Conservation (phyloP, 2,797 vertebrate genomes). For the Pseudochaenichthys georgianus region DNA sequence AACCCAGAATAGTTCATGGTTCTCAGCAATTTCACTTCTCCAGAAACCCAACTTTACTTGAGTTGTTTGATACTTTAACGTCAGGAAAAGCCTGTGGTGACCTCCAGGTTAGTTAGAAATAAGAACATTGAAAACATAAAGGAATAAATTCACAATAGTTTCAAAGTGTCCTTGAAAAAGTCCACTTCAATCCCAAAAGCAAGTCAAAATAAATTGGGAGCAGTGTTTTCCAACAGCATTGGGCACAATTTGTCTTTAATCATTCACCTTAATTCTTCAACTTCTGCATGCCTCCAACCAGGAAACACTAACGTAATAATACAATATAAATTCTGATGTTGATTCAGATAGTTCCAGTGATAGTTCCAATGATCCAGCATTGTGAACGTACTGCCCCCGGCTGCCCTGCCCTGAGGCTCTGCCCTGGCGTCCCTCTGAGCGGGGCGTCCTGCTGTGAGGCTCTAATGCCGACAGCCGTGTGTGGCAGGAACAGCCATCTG, state of each 20-base stretch:
- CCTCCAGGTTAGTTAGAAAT: not conserved
- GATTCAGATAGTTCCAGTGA: slow-evolving; percentile 7
- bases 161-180: not conserved
- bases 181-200: no score
- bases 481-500: slow-evolving; percentile 70
- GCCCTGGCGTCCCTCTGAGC: slow-evolving; percentile 52
- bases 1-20: slow-evolving; percentile 48
- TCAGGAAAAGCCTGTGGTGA: slow-evolving; percentile 4
- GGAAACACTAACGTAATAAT: not conserved
- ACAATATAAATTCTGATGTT: not conserved
- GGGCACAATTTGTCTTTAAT: no score
- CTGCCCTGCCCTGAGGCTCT: slow-evolving; percentile 37
- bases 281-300: no score
- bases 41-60: slow-evolving; percentile 9
- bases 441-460: slow-evolving; percentile 57
- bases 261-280: no score
- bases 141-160: not conserved
- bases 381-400: slow-evolving; percentile 24
- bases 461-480: slow-evolving; percentile 43
- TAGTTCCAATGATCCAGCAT: slow-evolving; percentile 12
- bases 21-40: slow-evolving; percentile 54
- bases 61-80: slow-evolving; percentile 7
- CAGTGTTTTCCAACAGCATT: no score
- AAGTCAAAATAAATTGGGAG: no score
- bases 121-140: slow-evolving; percentile 4